Base-by-base conservation (phyloP, 2,797 vertebrate species). In the Telmatherina bonti region DNA sequence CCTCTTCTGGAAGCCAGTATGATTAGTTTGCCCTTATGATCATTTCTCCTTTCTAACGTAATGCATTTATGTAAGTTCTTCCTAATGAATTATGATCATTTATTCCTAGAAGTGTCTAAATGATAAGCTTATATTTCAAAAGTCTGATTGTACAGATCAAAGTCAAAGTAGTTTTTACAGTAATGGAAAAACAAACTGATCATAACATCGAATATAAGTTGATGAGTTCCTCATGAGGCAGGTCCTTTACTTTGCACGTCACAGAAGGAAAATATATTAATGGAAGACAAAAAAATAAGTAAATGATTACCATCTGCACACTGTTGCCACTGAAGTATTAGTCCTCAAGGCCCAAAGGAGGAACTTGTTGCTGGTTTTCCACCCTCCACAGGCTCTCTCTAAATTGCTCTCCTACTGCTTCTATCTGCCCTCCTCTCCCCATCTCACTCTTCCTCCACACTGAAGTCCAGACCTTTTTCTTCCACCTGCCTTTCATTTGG, bases 341-440 rank as follows among this genome's bases (percentile, higher is more conserved):
- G 74, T 85, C 75, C 82, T 79, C 64, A 53, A 68, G 74, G 59
- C 83, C 74, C 74, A 72, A 56, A 81, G 77, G 72, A 89, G 72
- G 60, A 75, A 85, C 80, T 63, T 67, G 64, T 78, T 75, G 71
- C 84, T 85, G 87, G 81, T 89, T 88, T 89, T 90, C 73, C 82
- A 83, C 81, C 86, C 85, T 89, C 74, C 78, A 83, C 90, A 88
- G 88, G 82, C 87, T 91, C 78, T 68, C 20, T 80, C 72, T 83
- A 75, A 76, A 72, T 70, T 65, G 72, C 68, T 67, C 60, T 80
- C 65, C 67, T 64, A 31, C 33, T 68, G 52, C 38, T 64, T 49
- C 57, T 61, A 66, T 66, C 59, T 47, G 24, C 33, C 65, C 45
- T 73, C n/a, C 65, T 77, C 76, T 70, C 70, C 52, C 55, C 69